A percentile compares a stretch with the other conserved stretches of the same genome.
phyloP scores from a whole-genome alignment of 2,113 vertebrate species.

The Oreotrochilus melanogaster region DNA sequence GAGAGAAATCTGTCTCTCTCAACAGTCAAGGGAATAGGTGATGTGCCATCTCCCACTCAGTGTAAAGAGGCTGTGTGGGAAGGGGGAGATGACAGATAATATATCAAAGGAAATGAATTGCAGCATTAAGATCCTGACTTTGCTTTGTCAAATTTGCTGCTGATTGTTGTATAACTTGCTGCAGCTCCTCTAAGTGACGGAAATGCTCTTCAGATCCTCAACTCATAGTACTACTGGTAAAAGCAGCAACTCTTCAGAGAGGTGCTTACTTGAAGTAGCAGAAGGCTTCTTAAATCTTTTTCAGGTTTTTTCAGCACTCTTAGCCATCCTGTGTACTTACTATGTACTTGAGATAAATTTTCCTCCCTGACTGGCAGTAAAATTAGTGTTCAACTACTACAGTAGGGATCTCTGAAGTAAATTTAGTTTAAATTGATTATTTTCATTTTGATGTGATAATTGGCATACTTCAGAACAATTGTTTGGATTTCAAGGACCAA shows the following conservation, averaged over 20 bases:
- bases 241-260: slow-evolving; percentile 33
- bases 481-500: background rate
- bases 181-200: slow-evolving; percentile 34
- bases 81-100: slow-evolving; percentile 48
- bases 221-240: slow-evolving; percentile 2
- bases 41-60: slow-evolving; percentile 18
- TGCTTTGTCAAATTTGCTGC: slow-evolving; percentile 64
- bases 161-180: slow-evolving; percentile 54
- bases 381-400: background rate
- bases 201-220: slow-evolving; percentile 61
- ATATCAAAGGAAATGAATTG: slow-evolving; percentile 68
- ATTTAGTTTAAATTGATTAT: background rate
- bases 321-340: background rate
- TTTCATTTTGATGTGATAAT: background rate
- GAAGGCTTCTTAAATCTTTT: background rate
- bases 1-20: slow-evolving; percentile 4
- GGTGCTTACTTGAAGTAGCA: background rate
- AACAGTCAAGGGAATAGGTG: background rate
- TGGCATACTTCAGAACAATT: background rate
- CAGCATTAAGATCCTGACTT: slow-evolving; percentile 49
- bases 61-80: slow-evolving; percentile 50
- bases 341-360: background rate
- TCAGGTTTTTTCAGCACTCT: background rate
- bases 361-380: background rate
- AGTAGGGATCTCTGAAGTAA: background rate